These are phyloP conservation scores for Ormyrus pomaceus DNA, from an alignment of 2,888 invertebrate species.

Conservation along the genomic window DNA sequence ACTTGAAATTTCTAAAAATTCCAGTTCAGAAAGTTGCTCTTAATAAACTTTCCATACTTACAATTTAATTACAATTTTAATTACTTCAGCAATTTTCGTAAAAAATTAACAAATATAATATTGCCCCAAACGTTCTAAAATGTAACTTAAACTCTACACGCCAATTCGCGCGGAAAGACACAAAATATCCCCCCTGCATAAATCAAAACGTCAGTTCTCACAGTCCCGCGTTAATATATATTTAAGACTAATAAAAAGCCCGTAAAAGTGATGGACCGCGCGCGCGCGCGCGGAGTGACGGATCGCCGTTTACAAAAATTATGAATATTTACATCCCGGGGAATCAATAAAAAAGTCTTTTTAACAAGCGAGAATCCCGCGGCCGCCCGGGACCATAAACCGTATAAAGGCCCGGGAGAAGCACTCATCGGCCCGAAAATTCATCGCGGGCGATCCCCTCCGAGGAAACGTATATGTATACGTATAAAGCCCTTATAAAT, in stretches of 20 bases:
- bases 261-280: constrained; percentile 14
- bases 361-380: not conserved
- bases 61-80: no score
- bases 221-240: constrained; percentile 8
- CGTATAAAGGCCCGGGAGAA: constrained; percentile 8
- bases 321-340: constrained; percentile 15
- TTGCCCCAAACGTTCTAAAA: no score
- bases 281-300: not conserved
- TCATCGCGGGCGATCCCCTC: constrained; percentile 16
- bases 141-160: no score
- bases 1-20: no score
- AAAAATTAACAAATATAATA: no score
- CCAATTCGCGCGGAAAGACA: no score
- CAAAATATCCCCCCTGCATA: not conserved
- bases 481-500: constrained; percentile 37
- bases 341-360: constrained; percentile 14
- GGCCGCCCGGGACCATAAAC: not conserved
- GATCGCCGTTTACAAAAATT: constrained; percentile 2
- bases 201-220: constrained; percentile 23
- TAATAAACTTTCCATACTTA: no score
- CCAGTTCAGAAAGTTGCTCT: no score
- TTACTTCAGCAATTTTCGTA: no score
- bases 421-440: constrained; percentile 15
- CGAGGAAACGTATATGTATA: not conserved
- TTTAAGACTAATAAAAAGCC: constrained; percentile 26